Conservation (phyloP, 2,888 invertebrate genomes). For the Synergus itoensis region DNA sequence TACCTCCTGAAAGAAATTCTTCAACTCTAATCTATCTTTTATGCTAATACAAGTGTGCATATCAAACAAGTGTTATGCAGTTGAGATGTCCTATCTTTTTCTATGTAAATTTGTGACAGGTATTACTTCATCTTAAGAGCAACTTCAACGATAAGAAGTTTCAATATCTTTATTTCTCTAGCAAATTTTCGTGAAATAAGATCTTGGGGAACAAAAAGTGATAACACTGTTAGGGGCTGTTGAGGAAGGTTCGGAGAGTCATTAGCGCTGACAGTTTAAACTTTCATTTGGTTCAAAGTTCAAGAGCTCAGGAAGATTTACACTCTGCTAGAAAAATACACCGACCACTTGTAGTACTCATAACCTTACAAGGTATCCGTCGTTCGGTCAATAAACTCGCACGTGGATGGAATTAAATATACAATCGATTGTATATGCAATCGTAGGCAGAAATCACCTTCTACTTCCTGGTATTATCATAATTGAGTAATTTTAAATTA, state of each 20-base stretch:
- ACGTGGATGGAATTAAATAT: slow-evolving; percentile 34
- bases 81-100: background rate
- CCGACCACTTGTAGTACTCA: slow-evolving; percentile 35
- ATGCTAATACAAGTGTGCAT: background rate
- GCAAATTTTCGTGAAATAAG: background rate
- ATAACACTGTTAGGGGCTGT: background rate
- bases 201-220: background rate
- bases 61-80: background rate
- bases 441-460: slow-evolving; percentile 8
- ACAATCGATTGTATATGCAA: slow-evolving; percentile 8
- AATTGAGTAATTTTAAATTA: background rate
- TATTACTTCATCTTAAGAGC: background rate
- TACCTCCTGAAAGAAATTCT: slow-evolving; percentile 1
- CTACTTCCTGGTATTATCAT: background rate
- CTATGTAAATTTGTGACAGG: background rate
- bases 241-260: slow-evolving; percentile 12
- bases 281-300: slow-evolving; percentile 25
- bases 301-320: slow-evolving; percentile 21
- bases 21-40: background rate
- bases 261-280: slow-evolving; percentile 5
- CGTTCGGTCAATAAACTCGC: slow-evolving; percentile 38
- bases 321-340: slow-evolving; percentile 29
- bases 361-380: slow-evolving; percentile 37
- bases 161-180: background rate
- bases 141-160: background rate